phyloP scores from a whole-genome alignment of 2,113 vertebrate species.

The Dicrurus megarhynchus region DNA sequence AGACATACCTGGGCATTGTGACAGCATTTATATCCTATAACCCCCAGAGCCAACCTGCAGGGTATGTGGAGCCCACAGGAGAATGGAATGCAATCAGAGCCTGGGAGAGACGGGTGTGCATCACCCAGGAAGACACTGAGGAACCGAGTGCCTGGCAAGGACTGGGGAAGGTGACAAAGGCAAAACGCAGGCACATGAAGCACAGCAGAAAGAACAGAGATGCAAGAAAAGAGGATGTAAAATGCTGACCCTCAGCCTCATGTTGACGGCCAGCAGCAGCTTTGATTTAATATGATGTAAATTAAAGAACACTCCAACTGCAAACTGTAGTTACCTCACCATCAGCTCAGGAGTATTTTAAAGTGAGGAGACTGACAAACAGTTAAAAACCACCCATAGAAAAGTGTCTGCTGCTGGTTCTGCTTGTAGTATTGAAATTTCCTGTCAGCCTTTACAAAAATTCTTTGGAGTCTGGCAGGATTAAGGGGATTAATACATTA shows the following conservation, averaged over 20 bases:
- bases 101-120: background rate
- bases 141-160: background rate
- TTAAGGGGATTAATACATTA: constrained; percentile 80
- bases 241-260: background rate
- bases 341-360: background rate
- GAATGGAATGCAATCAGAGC: background rate
- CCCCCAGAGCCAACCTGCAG: background rate
- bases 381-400: constrained; percentile 13
- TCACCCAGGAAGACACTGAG: accelerated
- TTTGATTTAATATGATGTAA: background rate
- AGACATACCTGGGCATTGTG: background rate
- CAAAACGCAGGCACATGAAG: background rate
- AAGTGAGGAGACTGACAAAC: background rate
- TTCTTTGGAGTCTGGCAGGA: constrained; percentile 76
- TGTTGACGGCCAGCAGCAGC: background rate
- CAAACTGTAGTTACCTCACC: background rate
- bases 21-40: background rate
- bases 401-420: background rate
- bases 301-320: background rate
- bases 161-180: background rate
- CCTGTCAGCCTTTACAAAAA: constrained; percentile 63
- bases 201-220: background rate
- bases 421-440: constrained; percentile 29
- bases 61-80: background rate
- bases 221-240: background rate